These are phyloP conservation scores for Entelurus aequoreus DNA, from an alignment of 2,113 vertebrate genomes.

Conservation along the genomic window DNA sequence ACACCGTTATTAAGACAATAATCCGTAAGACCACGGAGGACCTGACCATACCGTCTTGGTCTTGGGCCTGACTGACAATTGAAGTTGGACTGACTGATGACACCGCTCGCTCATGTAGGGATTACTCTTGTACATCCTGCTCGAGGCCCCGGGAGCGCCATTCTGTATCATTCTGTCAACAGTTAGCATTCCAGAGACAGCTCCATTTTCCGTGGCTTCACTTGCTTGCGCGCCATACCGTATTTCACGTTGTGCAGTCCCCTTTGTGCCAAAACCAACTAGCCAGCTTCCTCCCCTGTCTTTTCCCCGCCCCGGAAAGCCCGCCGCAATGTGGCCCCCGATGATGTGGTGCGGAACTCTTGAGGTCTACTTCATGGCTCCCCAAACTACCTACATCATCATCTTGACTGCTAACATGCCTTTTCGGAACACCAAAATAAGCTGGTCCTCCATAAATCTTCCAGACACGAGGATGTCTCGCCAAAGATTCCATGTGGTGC, in stretches of 20 bases:
- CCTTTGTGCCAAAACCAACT: conserved; percentile 65
- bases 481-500: conserved; percentile 23
- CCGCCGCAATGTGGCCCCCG: conserved; percentile 16
- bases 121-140: conserved; percentile 57
- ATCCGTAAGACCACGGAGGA: conserved; percentile 8
- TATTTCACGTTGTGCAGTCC: conserved; percentile 49
- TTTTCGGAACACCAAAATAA: conserved; percentile 33
- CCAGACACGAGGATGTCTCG: conserved; percentile 33
- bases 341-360: conserved; percentile 35
- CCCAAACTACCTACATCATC: conserved; percentile 40
- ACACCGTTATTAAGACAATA: neutral
- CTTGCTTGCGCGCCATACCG: conserved; percentile 49
- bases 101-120: conserved; percentile 48
- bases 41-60: conserved; percentile 29
- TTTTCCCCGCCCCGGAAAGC: conserved; percentile 36
- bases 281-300: conserved; percentile 47
- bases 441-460: conserved; percentile 51
- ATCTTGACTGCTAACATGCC: conserved; percentile 27
- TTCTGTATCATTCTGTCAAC: conserved; percentile 72
- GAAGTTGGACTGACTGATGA: conserved; percentile 62
- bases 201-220: conserved; percentile 37
- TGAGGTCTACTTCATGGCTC: conserved; percentile 35
- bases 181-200: conserved; percentile 35
- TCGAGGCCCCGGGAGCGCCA: conserved; percentile 54
- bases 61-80: conserved; percentile 47